Evolutionary conservation across 2,797 vertebrate genomes (phyloP), one percentile per base, ranked within the genome.

Genomic region (Lophius americanus): DNA sequence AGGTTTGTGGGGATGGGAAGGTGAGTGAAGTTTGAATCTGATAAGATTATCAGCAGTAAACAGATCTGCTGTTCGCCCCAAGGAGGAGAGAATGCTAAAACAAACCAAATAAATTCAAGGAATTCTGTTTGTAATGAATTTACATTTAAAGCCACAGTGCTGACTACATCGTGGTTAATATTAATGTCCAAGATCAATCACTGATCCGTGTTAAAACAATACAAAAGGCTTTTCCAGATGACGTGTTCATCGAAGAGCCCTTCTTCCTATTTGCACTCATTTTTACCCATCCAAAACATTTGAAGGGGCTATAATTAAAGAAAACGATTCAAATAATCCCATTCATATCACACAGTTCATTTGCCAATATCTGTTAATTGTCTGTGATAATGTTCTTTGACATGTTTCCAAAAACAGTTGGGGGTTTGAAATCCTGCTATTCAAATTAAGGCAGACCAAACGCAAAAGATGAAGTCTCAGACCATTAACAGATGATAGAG

Each of bases 31-130:
- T 77, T 42, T 59, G 64, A 78, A 85, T 81, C 60, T 78, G 73
- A 86, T 84, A 43, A 77, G 78, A 79, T 88, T 83, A 87, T 87
- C 79, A 68, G 73, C 65, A 4, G 74, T 63, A 75, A 87, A 76
- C 77, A 84, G 76, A 83, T 79, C 63, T 53, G 39, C 51, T 36
- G n/a, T 75, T 79, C 69, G 72, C 71, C 71, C 10, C 70, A 49
- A 13, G 14, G 52, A 59, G 67, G 62, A 64, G 46, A 55, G 43
- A 3, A 38, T 23, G 64, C 23, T 23, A 23, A 23, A 23, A 23
- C 23, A 23, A 23, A 23, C 23, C 23, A 23, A 23, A 23, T 23
- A 23, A 23, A 23, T 23, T 23, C 23, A 23, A 23, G 23, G 23
- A 23, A 23, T 23, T 23, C 23, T 23, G 23, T 23, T 23, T 23